phyloP scores from a whole-genome alignment of 2,888 invertebrate genomes.

The Stenichneumon culpator region DNA sequence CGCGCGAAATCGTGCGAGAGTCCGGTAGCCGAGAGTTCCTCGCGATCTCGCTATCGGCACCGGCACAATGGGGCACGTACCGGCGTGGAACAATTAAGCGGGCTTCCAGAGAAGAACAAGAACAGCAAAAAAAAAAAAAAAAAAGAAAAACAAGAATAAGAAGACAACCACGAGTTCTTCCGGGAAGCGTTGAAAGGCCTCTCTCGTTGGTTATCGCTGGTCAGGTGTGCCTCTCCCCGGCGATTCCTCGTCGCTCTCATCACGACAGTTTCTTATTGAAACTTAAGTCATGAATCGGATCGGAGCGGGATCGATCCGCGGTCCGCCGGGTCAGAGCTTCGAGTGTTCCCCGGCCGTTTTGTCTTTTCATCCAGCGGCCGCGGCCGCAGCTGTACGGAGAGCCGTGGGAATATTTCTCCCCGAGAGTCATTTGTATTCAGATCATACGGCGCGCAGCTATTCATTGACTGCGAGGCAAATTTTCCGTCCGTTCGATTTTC shows the following conservation, averaged over 20 bases:
- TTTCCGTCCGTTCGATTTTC: conserved; percentile 10
- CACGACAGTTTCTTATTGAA: background rate
- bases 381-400: background rate
- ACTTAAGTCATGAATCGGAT: conserved; percentile 5
- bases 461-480: conserved; percentile 11
- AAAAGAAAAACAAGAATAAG: conserved; percentile 63
- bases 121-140: conserved; percentile 70
- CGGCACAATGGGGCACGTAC: conserved; percentile 78
- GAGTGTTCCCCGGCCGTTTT: background rate
- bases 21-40: conserved; percentile 33
- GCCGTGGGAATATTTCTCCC: conserved; percentile 53
- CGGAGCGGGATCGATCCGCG: background rate
- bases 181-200: conserved; percentile 79
- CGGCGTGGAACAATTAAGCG: conserved; percentile 71
- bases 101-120: conserved; percentile 16
- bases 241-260: background rate
- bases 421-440: conserved; percentile 34
- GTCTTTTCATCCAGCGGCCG: background rate
- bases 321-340: background rate
- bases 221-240: conserved; percentile 35
- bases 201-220: conserved; percentile 15
- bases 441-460: background rate
- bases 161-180: conserved; percentile 73
- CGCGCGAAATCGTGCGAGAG: conserved; percentile 54
- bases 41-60: conserved; percentile 44